These are phyloP conservation scores for Alectura lathami DNA, from an alignment of 2,113 vertebrate species.

Conservation along the genomic window DNA sequence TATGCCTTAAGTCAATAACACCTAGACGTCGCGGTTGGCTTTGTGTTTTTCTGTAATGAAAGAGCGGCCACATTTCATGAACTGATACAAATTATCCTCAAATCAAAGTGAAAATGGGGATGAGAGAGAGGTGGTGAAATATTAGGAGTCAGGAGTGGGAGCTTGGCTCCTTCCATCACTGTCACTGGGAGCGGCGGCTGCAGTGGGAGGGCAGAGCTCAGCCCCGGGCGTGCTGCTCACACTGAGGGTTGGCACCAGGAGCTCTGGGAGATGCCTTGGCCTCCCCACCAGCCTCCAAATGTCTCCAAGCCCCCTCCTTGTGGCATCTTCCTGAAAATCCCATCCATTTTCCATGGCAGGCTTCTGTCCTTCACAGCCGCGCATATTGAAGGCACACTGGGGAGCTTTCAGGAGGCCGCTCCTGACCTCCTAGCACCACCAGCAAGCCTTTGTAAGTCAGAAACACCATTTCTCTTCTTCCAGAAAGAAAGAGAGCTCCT, in stretches of 20 bases:
- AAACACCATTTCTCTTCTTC: not conserved
- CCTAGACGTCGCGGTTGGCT: not conserved
- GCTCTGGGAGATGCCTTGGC: not conserved
- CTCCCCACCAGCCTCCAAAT: not conserved
- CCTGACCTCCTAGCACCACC: not conserved
- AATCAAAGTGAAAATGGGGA: constrained; percentile 51
- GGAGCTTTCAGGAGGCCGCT: not conserved
- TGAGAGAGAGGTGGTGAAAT: constrained; percentile 45
- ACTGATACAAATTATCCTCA: constrained; percentile 42
- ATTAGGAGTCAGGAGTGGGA: constrained; percentile 18
- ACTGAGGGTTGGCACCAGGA: not conserved
- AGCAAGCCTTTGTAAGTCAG: not conserved
- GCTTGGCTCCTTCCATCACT: not conserved
- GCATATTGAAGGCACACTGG: not conserved
- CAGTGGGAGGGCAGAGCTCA: not conserved
- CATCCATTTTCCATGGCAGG: not conserved
- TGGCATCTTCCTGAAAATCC: not conserved
- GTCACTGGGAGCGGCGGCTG: not conserved
- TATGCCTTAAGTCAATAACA: constrained; percentile 34
- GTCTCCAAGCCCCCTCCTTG: not conserved
- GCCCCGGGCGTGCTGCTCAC: not conserved
- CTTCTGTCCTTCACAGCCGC: not conserved
- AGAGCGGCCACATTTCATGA: constrained; percentile 36
- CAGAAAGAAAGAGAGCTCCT: not conserved
- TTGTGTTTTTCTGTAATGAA: constrained; percentile 10